Base-by-base conservation (phyloP, 2,797 vertebrate species). In the Rhinatrema bivittatum region DNA sequence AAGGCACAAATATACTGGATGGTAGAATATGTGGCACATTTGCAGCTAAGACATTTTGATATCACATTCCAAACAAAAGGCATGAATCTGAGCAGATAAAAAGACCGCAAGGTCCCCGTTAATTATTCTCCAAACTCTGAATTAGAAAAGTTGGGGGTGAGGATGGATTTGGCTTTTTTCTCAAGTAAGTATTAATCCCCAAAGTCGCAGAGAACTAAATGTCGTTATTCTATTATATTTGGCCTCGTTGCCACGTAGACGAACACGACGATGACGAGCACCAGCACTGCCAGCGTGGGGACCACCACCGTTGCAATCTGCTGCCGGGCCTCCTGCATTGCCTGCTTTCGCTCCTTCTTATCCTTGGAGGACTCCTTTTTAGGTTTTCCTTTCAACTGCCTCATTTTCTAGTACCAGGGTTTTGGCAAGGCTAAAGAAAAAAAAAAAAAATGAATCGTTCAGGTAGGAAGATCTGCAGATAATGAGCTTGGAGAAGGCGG, bases 331-430 rank as follows among this genome's bases (percentile, higher is more conserved):
- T 97, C 91, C 52, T 95, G 91, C 93, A 99, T 99, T 13, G 95
- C 91, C 70, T 93, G 89, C 56, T 97, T 97, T 9, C 95, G 76
- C 68, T 98, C 94, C 74, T 96, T 97, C 78, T 99, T 99, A 59
- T 99, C 94, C 69, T 76, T 91, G 26, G 91, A 96, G 0, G 92
- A 92, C 70, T 99, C 95, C 54, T 98, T 99, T 70, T 91, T 95
- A 39, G 94, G 85, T 69, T 97, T 98, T 42, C 95, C 95, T 74
- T 97, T 97, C 33, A 99, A 85, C 72, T 99, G 94, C 78, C 95
- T 88, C 95, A 99, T 99, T n/a, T n/a, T 54, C 58, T 80, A 19
- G 9, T 2, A 22, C 24, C 25, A n/a, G n/a, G n/a, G n/a, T n/a
- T n/a, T n/a, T 32, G 18, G 12, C 15, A 37, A 41, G 5, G 3